Evolutionary conservation across 2,113 vertebrate species (phyloP), one percentile per base, ranked within the genome.

Genomic region (Erpornis zantholeuca): DNA sequence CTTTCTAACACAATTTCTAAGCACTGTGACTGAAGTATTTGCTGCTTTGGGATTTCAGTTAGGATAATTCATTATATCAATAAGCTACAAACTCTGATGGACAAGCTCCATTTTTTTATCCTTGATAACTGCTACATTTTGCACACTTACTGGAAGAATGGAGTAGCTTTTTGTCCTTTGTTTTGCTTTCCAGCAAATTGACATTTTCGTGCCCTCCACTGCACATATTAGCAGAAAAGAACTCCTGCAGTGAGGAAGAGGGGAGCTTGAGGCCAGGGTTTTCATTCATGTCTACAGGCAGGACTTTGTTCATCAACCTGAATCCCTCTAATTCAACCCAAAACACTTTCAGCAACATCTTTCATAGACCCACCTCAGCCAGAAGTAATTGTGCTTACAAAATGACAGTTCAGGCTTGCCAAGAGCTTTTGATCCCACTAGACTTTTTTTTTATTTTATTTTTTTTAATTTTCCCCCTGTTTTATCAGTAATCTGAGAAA

Each of bases 401-500:
- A 94, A 63, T 38, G 68, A 70, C 59, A 63, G 10, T 11, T 50
- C 8, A 54, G 27, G 7, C 35, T 84, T 89, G 65, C 56, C 44
- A 91, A 89, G 31, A 56, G 35, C 42, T 81, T 86, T 77, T 80
- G 70, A 18, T 81, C 18, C 28, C 23, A 52, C 12, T 6, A 44
- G 81, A 19, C 2, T 23, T 28, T 77, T 22, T 65, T 18, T 9
- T 2, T 38, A n/a, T n/a, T n/a, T n/a, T n/a, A n/a, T n/a, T n/a
- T n/a, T n/a, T n/a, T n/a, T n/a, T n/a, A n/a, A n/a, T 68, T 24
- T 7, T 9, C 6, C 12, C 8, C 21, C 18, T 28, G 4, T 73
- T 96, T 88, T 59, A 72, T 84, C 78, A 91, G 81, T 69, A 82
- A 90, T 72, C 65, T 79, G 69, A 95, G 90, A 79, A 94, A 79